A percentile compares a stretch with the other conserved stretches of the same genome.
These are phyloP conservation scores for Formica exsecta DNA, from an alignment of 1,140 invertebrate genomes.

Conservation along the genomic window DNA sequence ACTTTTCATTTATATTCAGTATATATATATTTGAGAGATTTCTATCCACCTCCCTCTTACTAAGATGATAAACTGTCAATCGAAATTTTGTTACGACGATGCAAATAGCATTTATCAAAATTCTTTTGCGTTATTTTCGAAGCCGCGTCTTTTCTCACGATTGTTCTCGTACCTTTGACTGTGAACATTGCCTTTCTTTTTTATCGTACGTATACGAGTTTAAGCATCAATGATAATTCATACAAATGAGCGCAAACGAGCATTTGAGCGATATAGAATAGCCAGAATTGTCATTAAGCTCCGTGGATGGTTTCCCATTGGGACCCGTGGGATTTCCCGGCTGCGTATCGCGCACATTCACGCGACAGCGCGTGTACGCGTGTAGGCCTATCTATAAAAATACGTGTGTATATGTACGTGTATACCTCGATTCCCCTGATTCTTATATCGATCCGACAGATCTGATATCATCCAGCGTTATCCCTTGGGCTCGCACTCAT, in stretches of 20 bases:
- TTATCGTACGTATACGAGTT: slow-evolving; percentile 37
- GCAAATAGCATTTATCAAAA: neutral
- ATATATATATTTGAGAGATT: neutral
- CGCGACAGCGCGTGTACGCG: slow-evolving; percentile 11
- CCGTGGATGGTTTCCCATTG: slow-evolving; percentile 72
- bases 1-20: neutral
- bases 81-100: neutral
- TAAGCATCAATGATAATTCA: slow-evolving; percentile 83
- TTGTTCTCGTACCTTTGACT: neutral
- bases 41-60: neutral
- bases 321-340: slow-evolving; percentile 82
- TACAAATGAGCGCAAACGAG: slow-evolving; percentile 86
- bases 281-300: slow-evolving; percentile 79
- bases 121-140: neutral
- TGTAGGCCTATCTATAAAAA: neutral
- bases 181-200: neutral
- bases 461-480: slow-evolving; percentile 76
- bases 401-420: neutral
- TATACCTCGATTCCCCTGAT: slow-evolving; percentile 70
- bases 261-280: slow-evolving; percentile 84
- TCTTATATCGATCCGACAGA: slow-evolving; percentile 75
- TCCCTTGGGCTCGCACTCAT: slow-evolving; percentile 80
- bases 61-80: neutral
- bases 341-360: slow-evolving; percentile 57
- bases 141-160: slow-evolving; percentile 9